Conservation (phyloP, 2,888 invertebrate genomes). For the Drosophila kuntzei region DNA sequence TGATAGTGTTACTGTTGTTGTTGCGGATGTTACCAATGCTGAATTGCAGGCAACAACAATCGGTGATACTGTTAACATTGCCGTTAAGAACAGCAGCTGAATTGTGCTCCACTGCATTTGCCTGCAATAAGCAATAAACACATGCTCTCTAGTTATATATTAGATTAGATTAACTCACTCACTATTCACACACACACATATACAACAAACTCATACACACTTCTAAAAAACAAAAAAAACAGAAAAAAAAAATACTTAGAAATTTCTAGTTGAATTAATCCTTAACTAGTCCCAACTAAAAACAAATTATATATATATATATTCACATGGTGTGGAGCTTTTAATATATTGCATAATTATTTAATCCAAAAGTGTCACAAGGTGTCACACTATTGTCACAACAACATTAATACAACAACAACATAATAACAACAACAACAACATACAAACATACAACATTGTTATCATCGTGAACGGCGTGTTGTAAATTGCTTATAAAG, state of each 20-base stretch:
- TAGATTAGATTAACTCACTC: constrained; percentile 46
- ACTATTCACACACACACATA: constrained; percentile 38
- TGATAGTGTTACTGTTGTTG: constrained; percentile 34
- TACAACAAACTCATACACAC: constrained; percentile 38
- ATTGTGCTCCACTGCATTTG: constrained; percentile 52
- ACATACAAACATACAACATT: constrained; percentile 23
- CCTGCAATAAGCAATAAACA: constrained; percentile 39
- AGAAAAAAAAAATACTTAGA: constrained; percentile 48
- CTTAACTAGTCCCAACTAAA: constrained; percentile 79
- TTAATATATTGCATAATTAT: constrained; percentile 41
- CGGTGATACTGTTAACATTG: constrained; percentile 52
- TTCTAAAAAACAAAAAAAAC: constrained; percentile 10
- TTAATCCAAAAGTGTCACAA: constrained; percentile 57
- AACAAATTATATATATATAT: constrained; percentile 27
- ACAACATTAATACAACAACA: constrained; percentile 23
- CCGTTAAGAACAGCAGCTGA: constrained; percentile 73
- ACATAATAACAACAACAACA: constrained; percentile 1
- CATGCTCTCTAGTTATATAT: constrained; percentile 70
- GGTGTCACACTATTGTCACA: constrained; percentile 43
- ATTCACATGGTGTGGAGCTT: constrained; percentile 56
- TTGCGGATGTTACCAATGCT: constrained; percentile 1
- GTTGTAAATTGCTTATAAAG: constrained; percentile 59
- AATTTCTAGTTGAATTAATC: constrained; percentile 77
- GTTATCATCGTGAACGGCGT: constrained; percentile 49
- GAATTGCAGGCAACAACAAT: constrained; percentile 24